Base-by-base conservation (phyloP, 2,888 invertebrate genomes). In the Zhengitettix transpicula region DNA sequence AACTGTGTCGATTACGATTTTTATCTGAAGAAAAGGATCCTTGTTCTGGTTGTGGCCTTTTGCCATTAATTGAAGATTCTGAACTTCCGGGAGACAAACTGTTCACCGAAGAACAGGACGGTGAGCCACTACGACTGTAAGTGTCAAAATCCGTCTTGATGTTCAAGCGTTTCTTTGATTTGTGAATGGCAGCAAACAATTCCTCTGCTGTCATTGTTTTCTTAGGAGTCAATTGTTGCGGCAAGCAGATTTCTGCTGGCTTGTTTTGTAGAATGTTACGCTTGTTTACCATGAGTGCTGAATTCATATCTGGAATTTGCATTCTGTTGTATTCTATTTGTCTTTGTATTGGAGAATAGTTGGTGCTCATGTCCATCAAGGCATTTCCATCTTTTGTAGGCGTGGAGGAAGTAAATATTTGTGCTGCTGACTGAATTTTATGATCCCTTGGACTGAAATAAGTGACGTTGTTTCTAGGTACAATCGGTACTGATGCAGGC, bases 141-240 rank as follows among this genome's bases (percentile, higher is more conserved):
- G 55, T 55, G 51, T 60, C 59, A 15, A 54, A 44, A 40, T 61
- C 62, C 11, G 61, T 61, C 40, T 77, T 80, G 57, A 86, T 85
- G 65, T 85, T 85, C 58, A 85, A 75, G 69, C 82, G 81, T 72
- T 83, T 84, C 69, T 86, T 87, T 66, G 84, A 85, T 71, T 85
- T 85, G 69, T 87, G 86, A 64, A 87, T 86, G 15, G 84, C 84
- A 3, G 86, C 84, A 68, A 85, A 87, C 3, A 87, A 73, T 70
- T 87, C 85, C 69, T 87, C 87, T 65, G 85, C 85, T n/a, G 83
- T 83, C 83, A 87, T 85, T 0, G 82, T 82, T 2, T 84, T 83
- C 71, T 82, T 84, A 28, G 83, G 82, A 0, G 85, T 84, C 1
- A 84, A 84, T 8, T 14, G 14, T n/a, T 14, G 47, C 9, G 14